Percentiles rank a stretch among this genome's conserved stretches.
Evolutionary conservation across 1,140 invertebrate genomes (phyloP).

Genomic region (Artemia franciscana): DNA sequence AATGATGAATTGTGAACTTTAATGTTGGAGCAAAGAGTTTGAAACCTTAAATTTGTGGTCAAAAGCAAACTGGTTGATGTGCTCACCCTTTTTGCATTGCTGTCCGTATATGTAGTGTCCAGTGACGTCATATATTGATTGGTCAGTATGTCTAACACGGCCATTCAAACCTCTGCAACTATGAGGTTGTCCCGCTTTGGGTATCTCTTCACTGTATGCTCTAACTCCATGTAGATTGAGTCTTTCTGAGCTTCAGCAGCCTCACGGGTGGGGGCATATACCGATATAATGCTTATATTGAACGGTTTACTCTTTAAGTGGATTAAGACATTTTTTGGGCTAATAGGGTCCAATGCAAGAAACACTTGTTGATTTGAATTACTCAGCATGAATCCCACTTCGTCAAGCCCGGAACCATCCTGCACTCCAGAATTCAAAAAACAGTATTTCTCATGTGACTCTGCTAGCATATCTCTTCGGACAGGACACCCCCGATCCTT

Average conservation of each 20-base stretch:
- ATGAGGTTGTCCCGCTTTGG: not conserved
- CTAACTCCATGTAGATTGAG: not conserved
- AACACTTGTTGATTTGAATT: too few relatives aligned
- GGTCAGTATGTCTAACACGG: too few relatives aligned
- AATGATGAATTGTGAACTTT: too few relatives aligned
- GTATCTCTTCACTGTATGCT: not conserved
- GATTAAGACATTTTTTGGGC: not conserved
- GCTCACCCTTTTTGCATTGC: not conserved
- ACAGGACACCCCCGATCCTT: too few relatives aligned
- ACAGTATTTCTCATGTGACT: too few relatives aligned
- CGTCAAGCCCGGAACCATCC: too few relatives aligned
- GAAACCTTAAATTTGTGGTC: too few relatives aligned
- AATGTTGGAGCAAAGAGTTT: too few relatives aligned
- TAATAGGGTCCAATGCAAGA: not conserved
- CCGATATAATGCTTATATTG: too few relatives aligned
- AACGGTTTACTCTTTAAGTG: not conserved
- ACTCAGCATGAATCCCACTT: too few relatives aligned
- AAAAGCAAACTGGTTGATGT: not conserved
- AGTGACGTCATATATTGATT: not conserved
- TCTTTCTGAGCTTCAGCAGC: not conserved
- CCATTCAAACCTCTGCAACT: not conserved
- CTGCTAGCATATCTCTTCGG: too few relatives aligned
- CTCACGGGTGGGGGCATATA: not conserved
- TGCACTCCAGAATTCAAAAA: too few relatives aligned
- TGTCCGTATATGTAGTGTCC: not conserved